phyloP scores from a whole-genome alignment of 2,113 vertebrate species.

The Centropus unirufus region DNA sequence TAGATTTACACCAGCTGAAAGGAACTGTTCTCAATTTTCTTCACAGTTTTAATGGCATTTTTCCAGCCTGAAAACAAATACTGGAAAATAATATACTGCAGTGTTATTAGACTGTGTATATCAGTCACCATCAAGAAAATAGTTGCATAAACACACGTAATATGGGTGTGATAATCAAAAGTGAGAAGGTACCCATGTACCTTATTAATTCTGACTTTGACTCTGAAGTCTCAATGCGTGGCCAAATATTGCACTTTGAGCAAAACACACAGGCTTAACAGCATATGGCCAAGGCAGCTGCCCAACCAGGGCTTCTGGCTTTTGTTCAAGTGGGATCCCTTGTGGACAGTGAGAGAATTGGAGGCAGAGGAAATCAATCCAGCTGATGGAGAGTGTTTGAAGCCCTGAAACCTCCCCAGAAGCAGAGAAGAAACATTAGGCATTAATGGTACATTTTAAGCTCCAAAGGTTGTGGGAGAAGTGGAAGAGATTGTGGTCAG shows the following conservation, averaged over 20 bases:
- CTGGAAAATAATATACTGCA: constrained; percentile 13
- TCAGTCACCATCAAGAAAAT: constrained; percentile 3
- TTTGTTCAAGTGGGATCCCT: not conserved
- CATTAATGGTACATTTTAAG: not conserved
- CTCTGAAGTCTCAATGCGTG: fast-evolving
- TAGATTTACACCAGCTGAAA: constrained; percentile 47
- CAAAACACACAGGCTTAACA: not conserved
- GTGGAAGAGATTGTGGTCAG: not conserved
- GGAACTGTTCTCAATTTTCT: constrained; percentile 51
- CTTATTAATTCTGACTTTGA: not conserved
- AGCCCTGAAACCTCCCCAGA: not conserved
- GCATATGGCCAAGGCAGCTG: not conserved
- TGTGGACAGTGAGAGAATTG: not conserved
- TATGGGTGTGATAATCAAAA: not conserved
- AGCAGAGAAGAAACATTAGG: not conserved
- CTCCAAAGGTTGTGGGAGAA: not conserved
- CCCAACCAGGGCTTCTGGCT: not conserved
- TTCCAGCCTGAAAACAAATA: constrained; percentile 37
- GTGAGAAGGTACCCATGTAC: not conserved
- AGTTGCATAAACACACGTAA: not conserved
- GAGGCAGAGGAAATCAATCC: not conserved
- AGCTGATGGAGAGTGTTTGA: not conserved
- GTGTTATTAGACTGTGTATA: not conserved
- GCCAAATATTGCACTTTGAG: not conserved
- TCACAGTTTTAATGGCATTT: constrained; percentile 5